Base-by-base conservation (phyloP, 2,888 invertebrate genomes). In the Antheraea assamensis region DNA sequence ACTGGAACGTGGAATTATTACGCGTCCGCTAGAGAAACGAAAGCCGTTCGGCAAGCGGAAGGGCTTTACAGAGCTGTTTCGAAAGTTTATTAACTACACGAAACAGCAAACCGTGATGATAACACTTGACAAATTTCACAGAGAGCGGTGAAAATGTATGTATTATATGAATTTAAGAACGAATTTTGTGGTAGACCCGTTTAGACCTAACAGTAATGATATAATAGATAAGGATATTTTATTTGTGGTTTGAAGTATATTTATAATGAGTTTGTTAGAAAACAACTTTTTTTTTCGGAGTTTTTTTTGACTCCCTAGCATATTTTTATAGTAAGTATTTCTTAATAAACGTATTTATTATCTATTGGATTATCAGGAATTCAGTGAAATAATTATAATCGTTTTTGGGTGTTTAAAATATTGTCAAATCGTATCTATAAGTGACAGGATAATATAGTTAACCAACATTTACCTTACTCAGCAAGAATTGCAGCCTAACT, bases 101-200 rank as follows among this genome's bases (percentile, higher is more conserved):
- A 71, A 71, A 71, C 58, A 35, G 68, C 27, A 58, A 58, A 58
- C 72, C 68, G 73, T 68, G 68, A 71, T 68, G 72, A 72, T 75
- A 71, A 74, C 72, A 74, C 61, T 72, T 55, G 64, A 73, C 71
- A 71, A 71, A 71, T 70, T 61, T 75, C 72, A 72, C 30, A 66
- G 66, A 30, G 66, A 42, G 47, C 21, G 49, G 64, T 31, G 52
- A 49, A 19, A 49, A 52, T 47, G 30, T 66, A 21, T 66, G 17
- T 66, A 19, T 66, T 31, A 19, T 8, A 58, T 24, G 58, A 58
- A 58, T 58, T n/a, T 58, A 58, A 58, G n/a, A 10, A n/a, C n/a
- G 55, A 10, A 58, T 58, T 58, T 58, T 58, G 58, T 58, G 58
- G 58, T 58, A 7, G 58, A n/a, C 24, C 58, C 13, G 13, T 24